Evolutionary conservation across 2,888 invertebrate genomes (phyloP).

Genomic region (Clivina fossor): DNA sequence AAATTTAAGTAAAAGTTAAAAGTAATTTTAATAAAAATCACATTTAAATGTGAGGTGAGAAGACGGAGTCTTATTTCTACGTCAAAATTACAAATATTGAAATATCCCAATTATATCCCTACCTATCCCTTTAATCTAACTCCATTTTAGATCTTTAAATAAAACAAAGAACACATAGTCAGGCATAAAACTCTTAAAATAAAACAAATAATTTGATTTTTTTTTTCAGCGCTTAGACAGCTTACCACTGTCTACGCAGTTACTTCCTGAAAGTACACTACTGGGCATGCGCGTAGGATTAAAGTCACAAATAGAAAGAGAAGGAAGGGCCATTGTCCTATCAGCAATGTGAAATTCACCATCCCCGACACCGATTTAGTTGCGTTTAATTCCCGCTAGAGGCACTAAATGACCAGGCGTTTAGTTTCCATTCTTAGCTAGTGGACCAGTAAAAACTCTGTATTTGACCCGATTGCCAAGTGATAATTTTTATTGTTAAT

Average conservation of each 20-base stretch:
- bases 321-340: slow-evolving; percentile 37
- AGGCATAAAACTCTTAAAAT: too few relatives aligned
- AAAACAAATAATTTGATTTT: background rate
- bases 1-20: too few relatives aligned
- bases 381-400: slow-evolving; percentile 45
- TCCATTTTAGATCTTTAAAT: too few relatives aligned
- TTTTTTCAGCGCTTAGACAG: background rate
- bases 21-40: too few relatives aligned
- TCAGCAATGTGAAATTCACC: slow-evolving; percentile 42
- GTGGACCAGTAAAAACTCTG: slow-evolving; percentile 19
- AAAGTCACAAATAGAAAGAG: slow-evolving; percentile 43
- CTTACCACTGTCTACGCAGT: slow-evolving; percentile 19
- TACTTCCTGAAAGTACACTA: slow-evolving; percentile 23
- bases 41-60: too few relatives aligned
- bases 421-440: slow-evolving; percentile 37
- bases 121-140: too few relatives aligned
- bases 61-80: too few relatives aligned
- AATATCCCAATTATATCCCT: too few relatives aligned
- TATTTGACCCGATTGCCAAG: too few relatives aligned
- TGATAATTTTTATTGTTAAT: too few relatives aligned
- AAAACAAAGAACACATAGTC: too few relatives aligned
- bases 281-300: slow-evolving; percentile 37
- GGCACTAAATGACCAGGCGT: slow-evolving; percentile 46
- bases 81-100: too few relatives aligned
- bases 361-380: slow-evolving; percentile 44